A percentile compares a stretch with the other conserved stretches of the same genome.
Evolutionary conservation across 2,888 invertebrate genomes (phyloP).

Genomic region (Nycteola revayana): DNA sequence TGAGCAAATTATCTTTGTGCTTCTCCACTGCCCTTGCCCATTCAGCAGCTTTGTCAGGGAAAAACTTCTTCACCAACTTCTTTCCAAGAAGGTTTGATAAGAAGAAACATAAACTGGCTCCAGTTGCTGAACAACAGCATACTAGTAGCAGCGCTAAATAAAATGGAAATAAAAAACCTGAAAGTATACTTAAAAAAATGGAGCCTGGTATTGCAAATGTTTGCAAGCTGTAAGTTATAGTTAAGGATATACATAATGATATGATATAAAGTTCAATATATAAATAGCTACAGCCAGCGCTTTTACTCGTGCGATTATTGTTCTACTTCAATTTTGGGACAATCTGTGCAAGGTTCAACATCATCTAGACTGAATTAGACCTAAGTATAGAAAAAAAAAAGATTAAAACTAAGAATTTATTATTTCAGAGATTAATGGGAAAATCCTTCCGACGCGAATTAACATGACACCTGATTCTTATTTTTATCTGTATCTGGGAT

Average conservation of each 20-base stretch:
- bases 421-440: too few relatives aligned
- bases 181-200: slow-evolving; percentile 97
- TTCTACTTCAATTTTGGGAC: too few relatives aligned
- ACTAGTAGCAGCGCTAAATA: slow-evolving; percentile 93
- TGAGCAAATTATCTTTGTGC: slow-evolving; percentile 94
- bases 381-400: too few relatives aligned
- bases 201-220: slow-evolving; percentile 99
- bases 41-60: slow-evolving; percentile 91
- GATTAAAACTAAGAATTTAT: too few relatives aligned
- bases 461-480: too few relatives aligned
- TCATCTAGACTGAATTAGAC: too few relatives aligned
- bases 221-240: slow-evolving; percentile 88
- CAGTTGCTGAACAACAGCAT: slow-evolving; percentile 96
- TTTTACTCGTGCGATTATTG: too few relatives aligned
- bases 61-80: slow-evolving; percentile 91
- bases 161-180: slow-evolving; percentile 98
- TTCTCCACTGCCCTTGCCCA: slow-evolving; percentile 93
- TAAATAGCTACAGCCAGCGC: too few relatives aligned
- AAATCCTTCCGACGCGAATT: too few relatives aligned
- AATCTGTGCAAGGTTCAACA: too few relatives aligned
- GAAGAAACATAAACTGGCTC: slow-evolving; percentile 97
- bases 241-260: slow-evolving; percentile 59
- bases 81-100: slow-evolving; percentile 95
- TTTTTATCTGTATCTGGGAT: too few relatives aligned
- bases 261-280: too few relatives aligned